A percentile compares a stretch with the other conserved stretches of the same genome.
These are phyloP conservation scores for Liasis olivaceus DNA, from an alignment of 2,797 vertebrate species.

Conservation along the genomic window DNA sequence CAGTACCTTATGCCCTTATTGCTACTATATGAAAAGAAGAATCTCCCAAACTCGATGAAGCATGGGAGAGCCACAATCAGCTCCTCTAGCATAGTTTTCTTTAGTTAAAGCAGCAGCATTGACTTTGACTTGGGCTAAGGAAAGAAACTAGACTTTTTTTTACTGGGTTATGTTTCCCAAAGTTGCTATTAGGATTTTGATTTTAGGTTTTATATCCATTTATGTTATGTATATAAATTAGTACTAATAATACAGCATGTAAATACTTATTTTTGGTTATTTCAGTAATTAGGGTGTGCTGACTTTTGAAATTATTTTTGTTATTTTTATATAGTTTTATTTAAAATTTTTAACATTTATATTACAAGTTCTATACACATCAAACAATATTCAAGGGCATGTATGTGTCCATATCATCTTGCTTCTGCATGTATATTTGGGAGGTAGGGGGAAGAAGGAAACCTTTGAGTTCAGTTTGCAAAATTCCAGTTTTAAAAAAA, in stretches of 20 bases:
- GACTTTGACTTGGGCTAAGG: background rate
- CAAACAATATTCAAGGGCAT: background rate
- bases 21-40: background rate
- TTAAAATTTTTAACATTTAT: background rate
- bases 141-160: background rate
- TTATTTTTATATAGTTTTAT: background rate
- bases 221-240: background rate
- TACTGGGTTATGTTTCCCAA: background rate
- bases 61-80: background rate
- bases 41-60: background rate
- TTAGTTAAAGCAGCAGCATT: background rate
- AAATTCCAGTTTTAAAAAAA: background rate
- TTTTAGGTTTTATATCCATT: background rate
- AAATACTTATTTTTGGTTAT: background rate
- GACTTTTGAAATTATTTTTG: background rate
- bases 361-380: background rate
- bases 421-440: background rate
- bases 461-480: background rate
- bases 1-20: background rate
- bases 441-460: background rate
- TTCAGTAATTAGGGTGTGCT: background rate
- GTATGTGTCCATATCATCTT: background rate
- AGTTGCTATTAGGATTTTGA: background rate
- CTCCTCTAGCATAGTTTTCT: background rate
- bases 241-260: background rate